Percentiles rank a stretch among this genome's conserved stretches.
These are phyloP conservation scores for Tribolium madens DNA, from an alignment of 1,140 invertebrate genomes.

Conservation along the genomic window DNA sequence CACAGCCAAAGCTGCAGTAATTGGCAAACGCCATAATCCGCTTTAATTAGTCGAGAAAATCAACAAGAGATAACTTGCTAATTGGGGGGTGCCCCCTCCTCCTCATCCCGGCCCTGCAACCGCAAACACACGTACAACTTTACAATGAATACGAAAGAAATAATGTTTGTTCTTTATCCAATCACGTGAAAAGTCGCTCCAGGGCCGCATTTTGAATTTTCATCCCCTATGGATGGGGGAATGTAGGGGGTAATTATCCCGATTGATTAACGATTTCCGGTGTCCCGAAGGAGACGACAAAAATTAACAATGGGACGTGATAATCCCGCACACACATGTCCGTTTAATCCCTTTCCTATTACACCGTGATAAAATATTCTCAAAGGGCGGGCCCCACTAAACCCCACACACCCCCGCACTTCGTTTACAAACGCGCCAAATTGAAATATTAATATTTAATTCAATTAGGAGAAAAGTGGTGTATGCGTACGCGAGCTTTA, in stretches of 20 bases:
- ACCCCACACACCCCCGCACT: background rate
- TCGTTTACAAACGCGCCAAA: conserved; percentile 5
- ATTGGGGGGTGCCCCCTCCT: conserved; percentile 1
- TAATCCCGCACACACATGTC: conserved; percentile 10
- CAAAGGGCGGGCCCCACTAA: conserved; percentile 12
- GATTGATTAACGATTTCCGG: too few relatives aligned
- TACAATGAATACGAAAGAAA: background rate
- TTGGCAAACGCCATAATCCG: conserved; percentile 42
- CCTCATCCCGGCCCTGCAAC: background rate
- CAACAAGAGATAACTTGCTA: conserved; percentile 45
- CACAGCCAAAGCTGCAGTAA: background rate
- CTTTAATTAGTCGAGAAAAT: conserved; percentile 47
- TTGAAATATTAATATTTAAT: conserved; percentile 45
- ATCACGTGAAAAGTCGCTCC: too few relatives aligned
- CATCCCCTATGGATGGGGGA: too few relatives aligned
- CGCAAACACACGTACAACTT: background rate
- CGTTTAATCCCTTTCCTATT: conserved; percentile 9
- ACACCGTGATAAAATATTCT: conserved; percentile 39
- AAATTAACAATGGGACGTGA: background rate
- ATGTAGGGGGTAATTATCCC: too few relatives aligned
- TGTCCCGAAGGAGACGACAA: too few relatives aligned
- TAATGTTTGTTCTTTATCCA: too few relatives aligned
- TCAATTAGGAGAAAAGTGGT: conserved; percentile 33
- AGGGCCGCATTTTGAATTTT: too few relatives aligned
- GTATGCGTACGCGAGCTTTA: conserved; percentile 8